Evolutionary conservation across 2,888 invertebrate species (phyloP).

Genomic region (Pseudanteris insignis): DNA sequence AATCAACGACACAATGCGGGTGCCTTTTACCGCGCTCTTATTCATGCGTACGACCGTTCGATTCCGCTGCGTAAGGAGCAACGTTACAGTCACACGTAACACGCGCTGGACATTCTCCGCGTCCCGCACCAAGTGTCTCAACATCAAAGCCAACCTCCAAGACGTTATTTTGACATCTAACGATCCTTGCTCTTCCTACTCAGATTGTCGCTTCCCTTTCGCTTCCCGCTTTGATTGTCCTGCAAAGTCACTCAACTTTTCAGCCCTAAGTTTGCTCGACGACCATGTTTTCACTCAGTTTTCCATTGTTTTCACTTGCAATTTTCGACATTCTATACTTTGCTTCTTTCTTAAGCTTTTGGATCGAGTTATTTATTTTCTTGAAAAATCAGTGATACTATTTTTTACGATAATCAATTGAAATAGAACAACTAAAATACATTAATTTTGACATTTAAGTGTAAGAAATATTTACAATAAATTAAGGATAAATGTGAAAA

Average conservation of each 20-base stretch:
- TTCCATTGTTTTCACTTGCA: neutral
- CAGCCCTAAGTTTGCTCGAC: conserved; percentile 2
- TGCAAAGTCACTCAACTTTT: conserved; percentile 22
- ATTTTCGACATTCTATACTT: neutral
- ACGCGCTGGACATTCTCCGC: conserved; percentile 28
- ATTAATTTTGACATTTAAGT: no score
- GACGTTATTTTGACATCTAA: conserved; percentile 50
- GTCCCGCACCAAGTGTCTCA: conserved; percentile 37
- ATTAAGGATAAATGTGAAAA: no score
- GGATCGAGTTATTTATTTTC: no score
- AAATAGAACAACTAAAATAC: no score
- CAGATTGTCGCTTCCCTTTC: conserved; percentile 7
- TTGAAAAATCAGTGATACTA: no score
- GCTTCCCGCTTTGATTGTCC: conserved; percentile 15
- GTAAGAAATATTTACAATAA: no score
- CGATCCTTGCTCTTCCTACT: conserved; percentile 45
- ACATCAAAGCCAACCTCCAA: conserved; percentile 61
- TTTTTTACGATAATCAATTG: no score
- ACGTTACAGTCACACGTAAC: conserved; percentile 16
- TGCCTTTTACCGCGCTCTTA: conserved; percentile 58
- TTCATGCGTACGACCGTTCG: conserved; percentile 55
- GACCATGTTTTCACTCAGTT: neutral
- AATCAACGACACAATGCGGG: conserved; percentile 64
- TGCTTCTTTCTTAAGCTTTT: no score
- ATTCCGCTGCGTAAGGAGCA: conserved; percentile 48